Evolutionary conservation across 1,140 invertebrate species (phyloP).

Genomic region (Parasteatoda tepidariorum): DNA sequence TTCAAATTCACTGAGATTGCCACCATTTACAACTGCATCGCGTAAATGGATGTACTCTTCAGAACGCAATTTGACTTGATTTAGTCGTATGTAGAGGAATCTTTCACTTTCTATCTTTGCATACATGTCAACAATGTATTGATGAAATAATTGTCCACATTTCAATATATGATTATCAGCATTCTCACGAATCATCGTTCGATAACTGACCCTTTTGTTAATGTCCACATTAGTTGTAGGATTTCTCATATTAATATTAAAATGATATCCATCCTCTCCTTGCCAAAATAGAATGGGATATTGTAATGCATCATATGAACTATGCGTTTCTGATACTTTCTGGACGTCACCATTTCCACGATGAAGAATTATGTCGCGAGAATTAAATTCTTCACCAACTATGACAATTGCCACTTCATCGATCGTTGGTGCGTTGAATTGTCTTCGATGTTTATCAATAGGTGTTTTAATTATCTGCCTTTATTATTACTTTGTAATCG

Average conservation of each 20-base stretch:
- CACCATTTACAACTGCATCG: slow-evolving; percentile 57
- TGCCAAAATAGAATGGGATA: slow-evolving; percentile 65
- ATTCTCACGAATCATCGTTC: no score
- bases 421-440: slow-evolving; percentile 3
- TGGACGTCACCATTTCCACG: slow-evolving; percentile 50
- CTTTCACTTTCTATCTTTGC: slow-evolving; percentile 64
- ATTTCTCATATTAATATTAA: no score
- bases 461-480: no score
- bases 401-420: slow-evolving; percentile 37
- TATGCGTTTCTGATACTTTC: slow-evolving; percentile 46
- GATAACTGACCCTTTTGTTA: no score
- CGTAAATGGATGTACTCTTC: slow-evolving; percentile 63
- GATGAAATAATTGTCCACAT: no score
- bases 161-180: no score
- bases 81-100: slow-evolving; percentile 63
- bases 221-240: no score
- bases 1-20: neutral
- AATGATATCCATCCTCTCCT: slow-evolving; percentile 68
- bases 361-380: slow-evolving; percentile 38
- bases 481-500: no score
- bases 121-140: no score
- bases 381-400: slow-evolving; percentile 49
- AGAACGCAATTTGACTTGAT: slow-evolving; percentile 63
- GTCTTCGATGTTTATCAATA: no score
- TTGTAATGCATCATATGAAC: slow-evolving; percentile 27